Conservation (phyloP, 2,113 vertebrate species). For the Leucopsar rothschildi region DNA sequence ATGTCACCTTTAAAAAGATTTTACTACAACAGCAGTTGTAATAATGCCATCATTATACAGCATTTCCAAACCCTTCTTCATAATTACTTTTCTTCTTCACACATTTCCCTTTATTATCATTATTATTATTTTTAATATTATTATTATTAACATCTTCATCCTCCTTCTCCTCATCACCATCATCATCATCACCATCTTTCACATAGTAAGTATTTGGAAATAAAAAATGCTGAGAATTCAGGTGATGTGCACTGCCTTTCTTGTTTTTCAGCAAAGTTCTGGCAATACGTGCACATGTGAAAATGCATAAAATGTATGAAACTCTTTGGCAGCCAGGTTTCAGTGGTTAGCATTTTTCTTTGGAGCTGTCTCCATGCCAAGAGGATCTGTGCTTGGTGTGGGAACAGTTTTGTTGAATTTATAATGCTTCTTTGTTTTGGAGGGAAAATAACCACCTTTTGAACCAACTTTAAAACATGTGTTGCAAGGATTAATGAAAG, state of each 20-base stretch:
- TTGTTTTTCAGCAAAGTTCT: not conserved
- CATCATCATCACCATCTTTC: not conserved
- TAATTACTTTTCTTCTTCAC: not conserved
- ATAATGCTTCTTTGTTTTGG: conserved; percentile 35
- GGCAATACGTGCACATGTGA: not conserved
- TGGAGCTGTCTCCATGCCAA: not conserved
- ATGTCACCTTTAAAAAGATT: not conserved
- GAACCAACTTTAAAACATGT: not conserved
- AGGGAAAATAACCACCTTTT: not conserved
- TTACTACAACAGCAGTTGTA: not conserved
- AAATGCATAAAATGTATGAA: not conserved
- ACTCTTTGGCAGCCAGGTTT: not conserved
- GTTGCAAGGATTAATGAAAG: conserved; percentile 24
- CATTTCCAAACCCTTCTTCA: not conserved
- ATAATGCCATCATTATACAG: not conserved
- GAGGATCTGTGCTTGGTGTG: not conserved
- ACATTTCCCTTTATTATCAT: not conserved
- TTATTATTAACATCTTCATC: rapidly evolving
- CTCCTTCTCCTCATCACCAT: rapidly evolving
- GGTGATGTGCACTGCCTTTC: not conserved
- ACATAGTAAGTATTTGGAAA: not conserved
- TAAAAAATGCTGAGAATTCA: not conserved
- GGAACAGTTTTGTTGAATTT: conserved; percentile 21
- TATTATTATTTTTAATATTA: not conserved
- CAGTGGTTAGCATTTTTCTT: not conserved